A percentile compares a stretch with the other conserved stretches of the same genome.
These are phyloP conservation scores for Clitarchus hookeri DNA, from an alignment of 2,888 invertebrate genomes.

Conservation along the genomic window DNA sequence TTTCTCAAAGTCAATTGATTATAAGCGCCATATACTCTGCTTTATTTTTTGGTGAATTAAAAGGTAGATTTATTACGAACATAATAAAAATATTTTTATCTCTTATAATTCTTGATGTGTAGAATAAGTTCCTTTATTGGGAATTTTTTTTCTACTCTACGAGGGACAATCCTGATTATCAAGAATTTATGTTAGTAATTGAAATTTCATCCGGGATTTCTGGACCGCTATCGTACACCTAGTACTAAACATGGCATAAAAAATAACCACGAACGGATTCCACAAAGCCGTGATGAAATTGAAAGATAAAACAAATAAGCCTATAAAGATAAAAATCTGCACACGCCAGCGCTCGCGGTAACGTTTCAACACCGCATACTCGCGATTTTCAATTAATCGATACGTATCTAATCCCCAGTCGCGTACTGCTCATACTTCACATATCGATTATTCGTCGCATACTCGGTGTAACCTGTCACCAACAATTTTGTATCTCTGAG, in stretches of 20 bases:
- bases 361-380: not conserved
- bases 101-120: not conserved
- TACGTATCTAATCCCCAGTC: not conserved
- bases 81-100: not conserved
- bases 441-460: not conserved
- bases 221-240: not conserved
- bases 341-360: conserved; percentile 14
- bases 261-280: conserved; percentile 1
- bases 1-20: not conserved
- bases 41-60: not conserved
- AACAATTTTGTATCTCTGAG: not conserved
- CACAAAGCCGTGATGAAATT: not conserved
- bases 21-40: not conserved
- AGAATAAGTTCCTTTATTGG: too few species aligned
- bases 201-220: not conserved
- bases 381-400: conserved; percentile 10
- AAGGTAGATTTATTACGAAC: not conserved
- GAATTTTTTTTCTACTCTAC: not conserved
- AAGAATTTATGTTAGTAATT: not conserved
- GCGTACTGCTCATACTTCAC: not conserved
- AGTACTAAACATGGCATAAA: not conserved
- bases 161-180: not conserved
- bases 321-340: not conserved
- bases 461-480: not conserved
- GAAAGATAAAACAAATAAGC: not conserved